Base-by-base conservation (phyloP, 2,888 invertebrate species). In the Chrysina gloriosa region DNA sequence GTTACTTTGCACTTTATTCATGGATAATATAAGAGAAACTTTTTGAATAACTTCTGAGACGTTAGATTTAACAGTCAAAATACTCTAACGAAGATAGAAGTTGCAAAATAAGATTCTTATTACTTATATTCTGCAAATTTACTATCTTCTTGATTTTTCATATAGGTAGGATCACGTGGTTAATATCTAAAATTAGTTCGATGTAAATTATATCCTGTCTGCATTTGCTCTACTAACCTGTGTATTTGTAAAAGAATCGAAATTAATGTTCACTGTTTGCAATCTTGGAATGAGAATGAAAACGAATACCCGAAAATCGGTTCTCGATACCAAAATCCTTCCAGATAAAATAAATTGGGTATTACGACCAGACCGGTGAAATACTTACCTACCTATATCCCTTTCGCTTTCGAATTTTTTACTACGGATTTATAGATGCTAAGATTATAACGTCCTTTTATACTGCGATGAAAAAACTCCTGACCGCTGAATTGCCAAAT, bases 261-360 rank as follows among this genome's bases (percentile, higher is more conserved):
- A 47, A 47, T 47, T 47, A 47, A 47, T 54, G 19, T 34, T 16
- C 16, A 29, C 19, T 9, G n/a, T 29, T 14, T 54, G 11, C 16
- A 7, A 19, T 31, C 31, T 31, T 16, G 3, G 16, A 34, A 19
- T 21, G 34, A 19, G 16, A 31, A 4, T 16, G 34, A 34, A 54
- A 54, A 14, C 19, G 19, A 54, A 54, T 34, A 31, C 54, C 16
- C 54, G 25, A 54, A 54, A 54, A 34, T 54, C 54, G 47, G 47
- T 34, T 31, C 31, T 52, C 29, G 31, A 52, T 52, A 31, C 31
- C 31, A 52, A 52, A 52, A 52, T 34, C 34, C 19, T 16, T 19
- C 21, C 34, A 54, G 54, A 54, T 54, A 54, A 54, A 54, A 54
- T 54, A 54, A 54, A 54, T 54, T 54, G 54, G 54, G 54, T 54